phyloP scores from a whole-genome alignment of 2,113 vertebrate genomes.

The Ageneiosus marmoratus region DNA sequence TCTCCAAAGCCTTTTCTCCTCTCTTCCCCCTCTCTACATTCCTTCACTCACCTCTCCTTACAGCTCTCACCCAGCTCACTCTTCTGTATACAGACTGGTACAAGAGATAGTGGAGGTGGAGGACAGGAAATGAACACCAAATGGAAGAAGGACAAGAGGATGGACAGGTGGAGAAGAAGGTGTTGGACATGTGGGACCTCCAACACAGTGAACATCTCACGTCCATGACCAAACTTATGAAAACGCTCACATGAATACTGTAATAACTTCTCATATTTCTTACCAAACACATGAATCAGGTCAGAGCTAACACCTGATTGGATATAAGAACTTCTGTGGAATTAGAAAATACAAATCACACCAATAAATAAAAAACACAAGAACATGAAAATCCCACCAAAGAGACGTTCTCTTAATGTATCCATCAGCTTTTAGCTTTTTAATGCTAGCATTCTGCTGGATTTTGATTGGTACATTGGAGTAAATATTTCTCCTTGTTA shows the following conservation, averaged over 20 bases:
- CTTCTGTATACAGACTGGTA: not conserved
- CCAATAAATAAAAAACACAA: too few relatives aligned
- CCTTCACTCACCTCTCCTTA: constrained; percentile 13
- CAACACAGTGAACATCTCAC: not conserved
- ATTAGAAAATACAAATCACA: too few relatives aligned
- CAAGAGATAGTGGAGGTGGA: not conserved
- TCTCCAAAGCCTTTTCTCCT: constrained; percentile 4
- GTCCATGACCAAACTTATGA: not conserved
- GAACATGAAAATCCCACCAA: too few relatives aligned
- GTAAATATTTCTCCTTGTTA: too few relatives aligned
- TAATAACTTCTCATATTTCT: not conserved
- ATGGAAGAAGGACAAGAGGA: constrained; percentile 23
- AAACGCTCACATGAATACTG: not conserved
- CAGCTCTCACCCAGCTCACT: not conserved
- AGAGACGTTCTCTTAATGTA: too few relatives aligned
- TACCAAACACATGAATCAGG: not conserved
- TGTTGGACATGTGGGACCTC: constrained; percentile 31
- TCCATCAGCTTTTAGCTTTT: too few relatives aligned
- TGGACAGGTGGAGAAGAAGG: not conserved
- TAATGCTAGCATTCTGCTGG: too few relatives aligned
- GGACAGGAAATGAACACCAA: not conserved
- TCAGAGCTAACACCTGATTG: not conserved
- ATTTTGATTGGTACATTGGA: too few relatives aligned
- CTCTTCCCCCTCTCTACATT: not conserved
- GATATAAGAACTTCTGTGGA: not conserved